These are phyloP conservation scores for Andrena dorsata DNA, from an alignment of 2,888 invertebrate genomes.

Conservation along the genomic window DNA sequence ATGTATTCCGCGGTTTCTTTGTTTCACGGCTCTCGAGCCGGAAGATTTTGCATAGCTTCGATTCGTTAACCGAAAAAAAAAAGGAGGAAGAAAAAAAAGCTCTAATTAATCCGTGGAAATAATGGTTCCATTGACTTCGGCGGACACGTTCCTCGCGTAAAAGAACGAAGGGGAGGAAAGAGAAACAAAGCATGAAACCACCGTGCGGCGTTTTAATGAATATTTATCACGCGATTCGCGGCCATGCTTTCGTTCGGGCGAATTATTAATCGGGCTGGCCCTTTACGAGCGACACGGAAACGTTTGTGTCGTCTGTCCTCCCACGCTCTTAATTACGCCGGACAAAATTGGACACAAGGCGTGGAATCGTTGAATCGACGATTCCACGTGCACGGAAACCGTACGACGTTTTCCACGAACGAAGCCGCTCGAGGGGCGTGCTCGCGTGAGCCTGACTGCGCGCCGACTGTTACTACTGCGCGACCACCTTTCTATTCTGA, in stretches of 20 bases:
- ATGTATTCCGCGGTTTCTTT: conserved; percentile 24
- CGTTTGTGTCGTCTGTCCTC: background rate
- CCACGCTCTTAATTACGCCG: conserved; percentile 42
- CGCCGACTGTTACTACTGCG: conserved; percentile 52
- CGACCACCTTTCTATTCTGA: conserved; percentile 19
- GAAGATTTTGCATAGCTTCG: conserved; percentile 4
- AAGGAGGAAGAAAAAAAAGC: conserved; percentile 3
- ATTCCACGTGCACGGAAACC: background rate
- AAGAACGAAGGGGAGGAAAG: background rate
- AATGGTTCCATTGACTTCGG: conserved; percentile 24
- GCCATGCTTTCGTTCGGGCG: background rate
- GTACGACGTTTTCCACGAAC: conserved; percentile 31
- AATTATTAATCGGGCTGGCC: conserved; percentile 15
- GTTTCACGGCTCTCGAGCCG: background rate
- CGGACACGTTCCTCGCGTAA: background rate
- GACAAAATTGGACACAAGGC: conserved; percentile 21
- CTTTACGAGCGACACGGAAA: background rate
- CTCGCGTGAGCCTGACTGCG: conserved; percentile 57
- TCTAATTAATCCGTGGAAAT: conserved; percentile 42
- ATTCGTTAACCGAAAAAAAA: background rate
- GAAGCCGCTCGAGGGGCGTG: conserved; percentile 28
- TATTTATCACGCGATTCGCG: conserved; percentile 27
- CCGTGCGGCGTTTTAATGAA: conserved; percentile 26
- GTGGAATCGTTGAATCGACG: background rate
- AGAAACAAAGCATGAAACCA: conserved; percentile 23